Evolutionary conservation across 2,888 invertebrate genomes (phyloP), one percentile per base, ranked within the genome.

Genomic region (Elmis aenea): DNA sequence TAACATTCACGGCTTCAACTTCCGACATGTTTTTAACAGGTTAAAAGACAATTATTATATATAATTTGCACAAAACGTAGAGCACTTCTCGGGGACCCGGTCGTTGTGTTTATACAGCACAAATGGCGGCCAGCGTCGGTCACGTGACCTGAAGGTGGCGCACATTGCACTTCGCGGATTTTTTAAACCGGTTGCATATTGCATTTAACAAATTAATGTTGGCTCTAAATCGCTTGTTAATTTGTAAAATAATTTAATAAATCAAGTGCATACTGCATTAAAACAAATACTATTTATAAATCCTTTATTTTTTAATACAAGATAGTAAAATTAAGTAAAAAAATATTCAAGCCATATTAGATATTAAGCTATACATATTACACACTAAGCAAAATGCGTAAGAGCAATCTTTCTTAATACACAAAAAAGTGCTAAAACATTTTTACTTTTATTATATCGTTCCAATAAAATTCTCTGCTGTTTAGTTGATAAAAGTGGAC

Each of bases 101-200:
- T 68, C 68, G 71, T 67, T 75, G 73, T 75, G 73, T 75, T 74
- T 74, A 74, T 74, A 72, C 71, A 66, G 67, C 67, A 70, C 71
- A 75, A 69, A 75, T 74, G 75, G 74, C 74, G 73, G 73, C 70
- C 68, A 73, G 75, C 75, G 75, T 75, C 71, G 73, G 75, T 75
- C 75, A 75, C 73, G 74, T 75, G 70, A 70, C 44, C 48, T 37
- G 36, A 33, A 50, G 39, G 51, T 48, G 46, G 48, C 48, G 52
- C 54, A 55, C 55, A 51, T 57, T 60, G 54, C 54, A 49, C 54
- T 54, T 54, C 59, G 67, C 66, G 46, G 27, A 50, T 47, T 45
- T 54, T 56, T 46, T 26, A 54, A 55, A 40, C 28, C 18, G 8
- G n/a, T n/a, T n/a, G n/a, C 18, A 5, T 6, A 18, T 6, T 18